Evolutionary conservation across 2,888 invertebrate genomes (phyloP), one percentile per base, ranked within the genome.

Genomic region (Lepidochrysops patricia): DNA sequence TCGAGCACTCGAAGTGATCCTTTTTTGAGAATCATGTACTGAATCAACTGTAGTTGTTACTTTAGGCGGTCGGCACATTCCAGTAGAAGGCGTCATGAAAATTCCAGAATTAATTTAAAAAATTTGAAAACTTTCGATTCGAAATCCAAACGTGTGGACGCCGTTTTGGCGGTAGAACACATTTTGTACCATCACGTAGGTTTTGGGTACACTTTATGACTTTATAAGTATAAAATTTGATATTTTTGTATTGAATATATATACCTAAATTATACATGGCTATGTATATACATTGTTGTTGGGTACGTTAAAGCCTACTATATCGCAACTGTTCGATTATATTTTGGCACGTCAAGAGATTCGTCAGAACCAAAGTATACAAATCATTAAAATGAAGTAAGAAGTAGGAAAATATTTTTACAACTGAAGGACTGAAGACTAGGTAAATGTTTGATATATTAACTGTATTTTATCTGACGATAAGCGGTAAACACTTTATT

Each of bases 171-270:
- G 86, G 77, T 69, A 72, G 74, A 79, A 75, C 82, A 84, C 85
- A 80, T 86, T 84, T 86, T 84, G 87, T 87, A 88, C 88, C 88
- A 87, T 82, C 85, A 84, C 84, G 88, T 89, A 89, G 88, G 87
- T 88, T 89, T 89, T 89, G 89, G 89, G 89, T 89, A 89, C 89
- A 88, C 86, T 89, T 89, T 89, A 87, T 87, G 87, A 87, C 88
- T 89, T 89, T 89, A 88, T 88, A 54, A 43, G 43, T 43, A 89
- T 88, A 79, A 89, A 89, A 88, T 87, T 88, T 87, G 79, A 88
- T 88, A 88, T 89, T 89, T 89, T 89, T 89, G 84, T 88, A 88
- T 86, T 87, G 82, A 86, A 87, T 87, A 88, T 88, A 88, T 88
- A 88, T 88, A 54, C 54, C 54, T 54, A 88, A 87, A 88, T 86